Evolutionary conservation across 2,113 vertebrate genomes (phyloP).

Genomic region (Pimephales promelas): DNA sequence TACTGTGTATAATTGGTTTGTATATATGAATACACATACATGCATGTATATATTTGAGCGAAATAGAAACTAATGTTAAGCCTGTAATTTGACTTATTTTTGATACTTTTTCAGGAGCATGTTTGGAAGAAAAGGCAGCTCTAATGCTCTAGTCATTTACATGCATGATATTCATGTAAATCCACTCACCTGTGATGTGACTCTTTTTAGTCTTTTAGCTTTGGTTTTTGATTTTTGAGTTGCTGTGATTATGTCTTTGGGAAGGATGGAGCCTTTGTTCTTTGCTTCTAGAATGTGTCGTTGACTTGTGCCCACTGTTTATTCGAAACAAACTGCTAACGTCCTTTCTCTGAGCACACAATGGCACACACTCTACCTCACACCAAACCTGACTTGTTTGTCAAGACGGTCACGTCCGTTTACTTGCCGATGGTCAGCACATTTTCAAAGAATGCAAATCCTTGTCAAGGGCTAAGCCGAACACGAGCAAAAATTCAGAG

Average conservation of each 20-base stretch:
- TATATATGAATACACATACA: no score
- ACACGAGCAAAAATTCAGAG: conserved; percentile 43
- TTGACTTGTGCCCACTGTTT: conserved; percentile 6
- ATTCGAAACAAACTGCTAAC: conserved; percentile 42
- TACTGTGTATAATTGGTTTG: no score
- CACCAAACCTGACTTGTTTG: conserved; percentile 43
- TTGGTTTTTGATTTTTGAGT: background rate
- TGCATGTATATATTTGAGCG: no score
- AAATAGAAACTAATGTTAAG: no score
- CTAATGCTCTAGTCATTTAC: background rate
- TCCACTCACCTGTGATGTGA: background rate
- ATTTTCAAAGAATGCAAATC: conserved; percentile 60
- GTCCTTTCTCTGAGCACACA: conserved; percentile 21
- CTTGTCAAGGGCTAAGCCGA: conserved; percentile 39
- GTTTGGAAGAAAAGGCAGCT: background rate
- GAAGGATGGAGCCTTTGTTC: background rate
- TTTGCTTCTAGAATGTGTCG: background rate
- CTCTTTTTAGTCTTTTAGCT: background rate
- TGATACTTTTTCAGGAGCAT: no score
- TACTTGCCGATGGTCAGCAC: conserved; percentile 57
- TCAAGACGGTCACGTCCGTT: conserved; percentile 57
- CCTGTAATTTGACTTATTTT: no score
- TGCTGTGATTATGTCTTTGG: background rate
- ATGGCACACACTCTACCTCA: conserved; percentile 18
- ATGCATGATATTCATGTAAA: background rate